Conservation (phyloP, 2,888 invertebrate species). For the Leptinotarsa rubiginosa region DNA sequence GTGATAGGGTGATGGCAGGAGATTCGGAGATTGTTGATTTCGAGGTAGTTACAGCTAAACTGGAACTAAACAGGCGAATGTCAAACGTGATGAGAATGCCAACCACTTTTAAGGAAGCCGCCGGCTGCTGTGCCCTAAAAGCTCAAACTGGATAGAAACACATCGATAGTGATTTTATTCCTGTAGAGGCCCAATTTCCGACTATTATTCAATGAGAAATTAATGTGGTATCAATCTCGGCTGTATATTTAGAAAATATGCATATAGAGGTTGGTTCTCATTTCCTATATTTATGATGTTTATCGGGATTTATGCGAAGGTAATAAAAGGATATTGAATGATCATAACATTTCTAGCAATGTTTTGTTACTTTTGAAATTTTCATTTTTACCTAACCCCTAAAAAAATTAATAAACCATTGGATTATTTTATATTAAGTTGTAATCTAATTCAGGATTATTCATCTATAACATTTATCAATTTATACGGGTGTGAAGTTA, state of each 20-base stretch:
- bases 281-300: neutral
- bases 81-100: slow-evolving; percentile 56
- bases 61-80: slow-evolving; percentile 56
- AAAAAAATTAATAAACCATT: too few relatives aligned
- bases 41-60: slow-evolving; percentile 51
- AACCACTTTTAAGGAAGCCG: slow-evolving; percentile 46
- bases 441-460: too few relatives aligned
- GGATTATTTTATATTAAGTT: too few relatives aligned
- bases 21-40: slow-evolving; percentile 54
- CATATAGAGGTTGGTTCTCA: neutral
- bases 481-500: too few relatives aligned
- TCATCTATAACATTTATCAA: too few relatives aligned
- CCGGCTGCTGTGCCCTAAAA: slow-evolving; percentile 25
- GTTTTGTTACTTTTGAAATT: too few relatives aligned
- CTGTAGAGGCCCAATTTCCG: neutral
- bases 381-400: too few relatives aligned
- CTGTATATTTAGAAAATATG: neutral
- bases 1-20: slow-evolving; percentile 15
- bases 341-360: too few relatives aligned
- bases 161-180: slow-evolving; percentile 4
- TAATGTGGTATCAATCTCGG: neutral
- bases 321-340: too few relatives aligned
- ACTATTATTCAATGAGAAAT: neutral
- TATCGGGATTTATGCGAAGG: neutral
- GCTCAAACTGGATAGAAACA: neutral